Evolutionary conservation across 2,113 vertebrate species (phyloP).

Genomic region (Phylloscopus whistleri): DNA sequence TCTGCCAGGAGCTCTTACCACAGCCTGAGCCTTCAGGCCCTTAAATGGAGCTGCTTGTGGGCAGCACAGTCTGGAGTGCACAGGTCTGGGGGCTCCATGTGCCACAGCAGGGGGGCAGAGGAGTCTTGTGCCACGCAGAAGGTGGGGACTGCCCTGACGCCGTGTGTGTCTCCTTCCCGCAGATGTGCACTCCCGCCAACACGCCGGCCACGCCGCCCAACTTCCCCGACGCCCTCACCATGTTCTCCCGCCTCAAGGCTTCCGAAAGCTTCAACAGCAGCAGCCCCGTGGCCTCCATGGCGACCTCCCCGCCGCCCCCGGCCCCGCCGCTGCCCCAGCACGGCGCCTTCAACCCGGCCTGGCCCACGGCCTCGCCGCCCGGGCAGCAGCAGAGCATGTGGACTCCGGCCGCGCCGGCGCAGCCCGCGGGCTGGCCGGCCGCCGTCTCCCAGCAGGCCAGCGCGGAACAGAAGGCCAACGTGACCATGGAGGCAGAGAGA

Average conservation of each 20-base stretch:
- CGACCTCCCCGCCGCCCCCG: constrained; percentile 84
- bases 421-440: constrained; percentile 83
- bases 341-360: constrained; percentile 76
- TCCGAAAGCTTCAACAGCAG: constrained; percentile 86
- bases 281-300: constrained; percentile 81
- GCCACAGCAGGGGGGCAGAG: not conserved
- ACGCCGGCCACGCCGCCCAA: constrained; percentile 96
- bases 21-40: not conserved
- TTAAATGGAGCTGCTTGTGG: not conserved
- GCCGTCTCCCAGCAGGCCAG: constrained; percentile 77
- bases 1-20: not conserved
- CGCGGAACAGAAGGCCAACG: constrained; percentile 89
- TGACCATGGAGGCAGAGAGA: constrained; percentile 96
- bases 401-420: constrained; percentile 83
- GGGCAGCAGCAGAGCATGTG: constrained; percentile 82
- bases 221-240: constrained; percentile 93
- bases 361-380: constrained; percentile 85
- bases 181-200: constrained; percentile 99
- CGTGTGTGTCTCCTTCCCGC: constrained; percentile 3
- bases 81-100: accelerated
- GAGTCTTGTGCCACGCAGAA: not conserved
- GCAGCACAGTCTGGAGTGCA: accelerated
- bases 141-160: not conserved
- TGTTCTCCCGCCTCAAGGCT: constrained; percentile 96
- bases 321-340: constrained; percentile 76